phyloP scores from a whole-genome alignment of 1,140 invertebrate species.

The Pachyrhynchus sulphureomaculatus region DNA sequence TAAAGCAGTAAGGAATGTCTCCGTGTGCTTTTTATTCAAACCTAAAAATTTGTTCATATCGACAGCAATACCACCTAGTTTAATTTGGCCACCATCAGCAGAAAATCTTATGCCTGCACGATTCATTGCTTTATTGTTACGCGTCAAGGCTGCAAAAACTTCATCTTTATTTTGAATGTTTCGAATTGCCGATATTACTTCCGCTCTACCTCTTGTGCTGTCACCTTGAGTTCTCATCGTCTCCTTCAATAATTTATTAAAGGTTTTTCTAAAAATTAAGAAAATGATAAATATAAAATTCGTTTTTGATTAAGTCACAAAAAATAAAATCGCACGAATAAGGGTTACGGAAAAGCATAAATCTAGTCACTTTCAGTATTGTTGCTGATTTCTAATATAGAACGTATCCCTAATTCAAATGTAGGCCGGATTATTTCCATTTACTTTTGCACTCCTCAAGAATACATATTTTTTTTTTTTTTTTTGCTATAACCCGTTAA shows the following conservation, averaged over 20 bases:
- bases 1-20: slow-evolving; percentile 25
- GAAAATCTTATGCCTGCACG: slow-evolving; percentile 39
- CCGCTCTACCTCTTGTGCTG: slow-evolving; percentile 36
- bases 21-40: slow-evolving; percentile 26
- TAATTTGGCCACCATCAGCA: slow-evolving; percentile 35
- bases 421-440: too few species aligned
- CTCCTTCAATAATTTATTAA: slow-evolving; percentile 41
- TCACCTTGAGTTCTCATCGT: slow-evolving; percentile 37
- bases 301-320: too few species aligned
- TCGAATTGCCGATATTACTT: slow-evolving; percentile 44
- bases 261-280: slow-evolving; percentile 41
- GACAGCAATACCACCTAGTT: slow-evolving; percentile 39
- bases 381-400: too few species aligned
- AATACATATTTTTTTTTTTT: too few species aligned
- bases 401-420: too few species aligned
- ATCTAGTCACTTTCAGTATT: too few species aligned
- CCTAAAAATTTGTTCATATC: slow-evolving; percentile 39
- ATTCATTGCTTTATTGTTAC: slow-evolving; percentile 42
- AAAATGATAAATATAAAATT: too few species aligned
- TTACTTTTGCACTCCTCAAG: too few species aligned
- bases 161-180: slow-evolving; percentile 43
- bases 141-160: slow-evolving; percentile 42
- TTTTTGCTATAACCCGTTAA: too few species aligned
- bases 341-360: too few species aligned
- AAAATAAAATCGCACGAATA: too few species aligned